phyloP scores from a whole-genome alignment of 2,797 vertebrate genomes.

The Rhyacichthys aspro region DNA sequence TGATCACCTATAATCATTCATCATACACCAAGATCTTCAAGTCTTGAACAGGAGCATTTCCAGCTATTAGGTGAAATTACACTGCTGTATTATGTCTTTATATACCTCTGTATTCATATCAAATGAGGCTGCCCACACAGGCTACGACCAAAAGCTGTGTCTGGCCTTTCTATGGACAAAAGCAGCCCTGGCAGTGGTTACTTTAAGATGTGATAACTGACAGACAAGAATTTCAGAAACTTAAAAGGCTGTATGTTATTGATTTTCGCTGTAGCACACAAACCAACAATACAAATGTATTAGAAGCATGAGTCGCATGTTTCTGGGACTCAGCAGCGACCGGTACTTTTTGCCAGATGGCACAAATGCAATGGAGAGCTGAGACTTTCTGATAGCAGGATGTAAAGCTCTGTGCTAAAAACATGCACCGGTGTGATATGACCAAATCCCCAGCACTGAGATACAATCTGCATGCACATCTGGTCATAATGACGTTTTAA shows the following conservation, averaged over 20 bases:
- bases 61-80: conserved; percentile 81
- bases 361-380: conserved; percentile 34
- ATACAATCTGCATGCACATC: conserved; percentile 76
- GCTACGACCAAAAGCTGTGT: conserved; percentile 40
- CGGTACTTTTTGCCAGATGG: conserved; percentile 53
- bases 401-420: conserved; percentile 62
- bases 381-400: conserved; percentile 49
- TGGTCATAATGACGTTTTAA: conserved; percentile 81
- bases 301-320: too few relatives aligned
- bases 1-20: conserved; percentile 81
- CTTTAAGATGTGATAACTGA: conserved; percentile 31
- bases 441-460: conserved; percentile 63
- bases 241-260: too few relatives aligned
- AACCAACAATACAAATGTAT: too few relatives aligned
- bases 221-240: neutral
- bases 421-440: conserved; percentile 71
- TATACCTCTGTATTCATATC: conserved; percentile 72
- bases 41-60: conserved; percentile 79
- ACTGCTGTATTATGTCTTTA: conserved; percentile 68
- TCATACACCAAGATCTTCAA: conserved; percentile 71
- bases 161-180: conserved; percentile 59
- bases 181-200: conserved; percentile 57
- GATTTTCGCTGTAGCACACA: too few relatives aligned
- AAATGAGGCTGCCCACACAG: conserved; percentile 62
- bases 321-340: neutral